phyloP scores from a whole-genome alignment of 2,888 invertebrate species.

The Andrena minutula region DNA sequence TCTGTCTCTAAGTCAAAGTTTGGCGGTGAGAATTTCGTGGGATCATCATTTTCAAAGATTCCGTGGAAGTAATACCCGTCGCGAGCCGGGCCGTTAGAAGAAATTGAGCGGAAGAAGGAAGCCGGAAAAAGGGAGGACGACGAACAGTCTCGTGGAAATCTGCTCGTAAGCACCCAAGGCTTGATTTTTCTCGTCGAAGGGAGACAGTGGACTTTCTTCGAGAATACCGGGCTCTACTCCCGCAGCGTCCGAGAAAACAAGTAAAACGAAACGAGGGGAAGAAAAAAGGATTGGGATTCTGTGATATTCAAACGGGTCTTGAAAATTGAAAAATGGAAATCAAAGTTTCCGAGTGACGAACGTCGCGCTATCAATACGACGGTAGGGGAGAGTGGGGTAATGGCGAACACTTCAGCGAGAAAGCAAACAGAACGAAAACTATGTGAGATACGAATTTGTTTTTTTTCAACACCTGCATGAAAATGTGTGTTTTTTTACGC shows the following conservation, averaged over 20 bases:
- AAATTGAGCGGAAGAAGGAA: slow-evolving; percentile 56
- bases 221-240: slow-evolving; percentile 3
- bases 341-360: not conserved
- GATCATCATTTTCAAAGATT: slow-evolving; percentile 43
- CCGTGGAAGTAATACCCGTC: slow-evolving; percentile 23
- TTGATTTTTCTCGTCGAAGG: slow-evolving; percentile 54
- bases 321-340: not conserved
- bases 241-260: not conserved
- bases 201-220: slow-evolving; percentile 25
- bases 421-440: too few relatives aligned
- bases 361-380: not conserved
- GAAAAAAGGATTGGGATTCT: slow-evolving; percentile 1
- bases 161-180: slow-evolving; percentile 28
- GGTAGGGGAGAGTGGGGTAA: too few relatives aligned
- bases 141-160: slow-evolving; percentile 49
- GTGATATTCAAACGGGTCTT: not conserved
- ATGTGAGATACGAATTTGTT: too few relatives aligned
- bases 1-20: slow-evolving; percentile 15
- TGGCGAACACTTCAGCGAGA: too few relatives aligned
- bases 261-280: not conserved
- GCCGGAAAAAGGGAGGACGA: slow-evolving; percentile 16
- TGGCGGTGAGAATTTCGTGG: slow-evolving; percentile 1
- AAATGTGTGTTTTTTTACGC: too few relatives aligned
- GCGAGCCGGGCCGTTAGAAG: slow-evolving; percentile 42
- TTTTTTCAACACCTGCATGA: too few relatives aligned